Evolutionary conservation across 2,113 vertebrate genomes (phyloP).

Genomic region (Sciurus niger): DNA sequence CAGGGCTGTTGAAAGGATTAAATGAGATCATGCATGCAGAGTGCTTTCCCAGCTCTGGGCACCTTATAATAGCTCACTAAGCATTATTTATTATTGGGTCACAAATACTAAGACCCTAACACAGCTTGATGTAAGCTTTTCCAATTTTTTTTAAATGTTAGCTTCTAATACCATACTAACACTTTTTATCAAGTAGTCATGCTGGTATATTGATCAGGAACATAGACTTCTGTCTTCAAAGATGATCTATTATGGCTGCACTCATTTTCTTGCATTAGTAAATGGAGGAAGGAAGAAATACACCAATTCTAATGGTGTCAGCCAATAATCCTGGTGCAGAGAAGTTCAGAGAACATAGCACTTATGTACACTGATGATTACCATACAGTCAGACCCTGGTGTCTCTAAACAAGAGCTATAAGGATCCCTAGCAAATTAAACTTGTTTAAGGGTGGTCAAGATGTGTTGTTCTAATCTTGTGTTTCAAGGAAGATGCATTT

Average conservation of each 20-base stretch:
- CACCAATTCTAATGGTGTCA: neutral
- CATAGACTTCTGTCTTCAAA: constrained; percentile 16
- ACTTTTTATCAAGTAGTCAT: neutral
- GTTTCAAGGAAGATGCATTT: neutral
- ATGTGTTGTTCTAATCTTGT: neutral
- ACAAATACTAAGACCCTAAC: neutral
- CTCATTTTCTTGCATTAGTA: neutral
- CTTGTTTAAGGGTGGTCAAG: neutral
- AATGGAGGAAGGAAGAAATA: neutral
- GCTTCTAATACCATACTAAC: neutral
- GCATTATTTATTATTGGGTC: neutral
- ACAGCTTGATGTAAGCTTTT: neutral
- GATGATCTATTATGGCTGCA: neutral
- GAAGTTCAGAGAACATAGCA: neutral
- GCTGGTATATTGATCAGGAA: neutral
- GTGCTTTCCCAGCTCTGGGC: neutral
- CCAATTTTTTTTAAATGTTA: neutral
- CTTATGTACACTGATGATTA: neutral
- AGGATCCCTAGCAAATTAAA: neutral
- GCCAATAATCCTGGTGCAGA: neutral
- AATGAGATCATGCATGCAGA: neutral
- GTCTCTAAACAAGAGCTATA: neutral
- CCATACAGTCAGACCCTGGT: neutral
- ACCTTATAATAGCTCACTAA: neutral
- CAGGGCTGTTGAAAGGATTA: neutral